Base-by-base conservation (phyloP, 1,140 invertebrate species). In the Drosophila prosaltans region DNA sequence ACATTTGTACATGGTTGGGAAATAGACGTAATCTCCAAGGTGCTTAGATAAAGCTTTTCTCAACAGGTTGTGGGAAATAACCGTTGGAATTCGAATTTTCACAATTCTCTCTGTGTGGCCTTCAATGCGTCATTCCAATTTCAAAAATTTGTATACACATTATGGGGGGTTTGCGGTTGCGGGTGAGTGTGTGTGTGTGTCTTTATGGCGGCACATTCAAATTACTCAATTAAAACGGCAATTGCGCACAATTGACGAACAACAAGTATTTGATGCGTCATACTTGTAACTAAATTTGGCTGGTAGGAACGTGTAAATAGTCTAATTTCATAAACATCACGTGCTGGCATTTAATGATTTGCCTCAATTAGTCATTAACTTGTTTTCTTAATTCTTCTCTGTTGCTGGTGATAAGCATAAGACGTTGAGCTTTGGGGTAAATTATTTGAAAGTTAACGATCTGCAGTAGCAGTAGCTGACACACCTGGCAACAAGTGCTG, bases 11-110 rank as follows among this genome's bases (percentile, higher is more conserved):
- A 5, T 36, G 86, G 81, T 79, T 66, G 58, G 86, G 84, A 86
- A 88, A 88, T 77, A 73, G 77, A 70, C 71, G 78, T 90, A 84
- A 88, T 88, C 84, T 80, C 24, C 24, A 48, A 68, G 69, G 67
- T 36, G 30, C 39, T 24, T 16, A 80, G 84, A 90, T 90, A 88
- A 88, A 78, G 54, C 43, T 43, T 28, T 48, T 80, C 83, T 89
- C 73, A 88, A 86, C 83, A 86, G 82, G 82, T 88, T 73, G 40
- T 77, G 73, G 43, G 43, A 36, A 61, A 74, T 26, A 11, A 51
- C 45, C 45, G 45, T 51, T 51, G 45, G 3, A 51, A 51, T 51
- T 51, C 24, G 1, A 51, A 51, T 51, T 51, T 51, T 26, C 21
- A 2, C 45, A 51, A 24, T 8, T 51, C 69, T 41, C 9, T 0